A percentile compares a stretch with the other conserved stretches of the same genome.
Evolutionary conservation across 2,888 invertebrate genomes (phyloP).

Genomic region (Ectemnius lituratus): DNA sequence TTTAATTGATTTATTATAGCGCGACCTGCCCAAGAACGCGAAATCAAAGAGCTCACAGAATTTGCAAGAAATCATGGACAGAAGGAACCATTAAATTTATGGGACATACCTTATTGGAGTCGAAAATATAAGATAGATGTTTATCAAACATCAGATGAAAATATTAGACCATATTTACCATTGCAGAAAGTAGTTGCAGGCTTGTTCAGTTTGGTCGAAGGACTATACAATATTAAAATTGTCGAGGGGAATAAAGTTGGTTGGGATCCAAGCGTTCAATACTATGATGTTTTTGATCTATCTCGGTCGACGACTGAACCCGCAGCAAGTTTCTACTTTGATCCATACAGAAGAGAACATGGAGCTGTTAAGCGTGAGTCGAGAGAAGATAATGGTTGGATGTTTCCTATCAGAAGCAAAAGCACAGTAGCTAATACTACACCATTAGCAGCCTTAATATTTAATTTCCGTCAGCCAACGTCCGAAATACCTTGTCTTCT

Average conservation of each 20-base stretch:
- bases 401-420: slow-evolving; percentile 87
- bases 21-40: slow-evolving; percentile 86
- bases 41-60: slow-evolving; percentile 84
- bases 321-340: slow-evolving; percentile 91
- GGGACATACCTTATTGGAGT: slow-evolving; percentile 94
- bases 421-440: slow-evolving; percentile 82
- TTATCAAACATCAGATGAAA: slow-evolving; percentile 81
- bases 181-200: slow-evolving; percentile 88
- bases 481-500: slow-evolving; percentile 85
- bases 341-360: slow-evolving; percentile 86
- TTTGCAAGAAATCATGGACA: slow-evolving; percentile 86
- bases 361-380: slow-evolving; percentile 80
- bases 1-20: slow-evolving; percentile 76
- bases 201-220: slow-evolving; percentile 86
- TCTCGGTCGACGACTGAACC: slow-evolving; percentile 80
- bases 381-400: slow-evolving; percentile 85
- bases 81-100: slow-evolving; percentile 83
- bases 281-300: slow-evolving; percentile 88
- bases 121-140: slow-evolving; percentile 79
- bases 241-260: slow-evolving; percentile 82
- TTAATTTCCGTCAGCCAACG: slow-evolving; percentile 87
- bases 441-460: slow-evolving; percentile 90
- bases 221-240: slow-evolving; percentile 88
- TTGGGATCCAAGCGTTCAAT: slow-evolving; percentile 93
- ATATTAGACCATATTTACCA: slow-evolving; percentile 90